Evolutionary conservation across 1,140 invertebrate genomes (phyloP).

Genomic region (Platyscapa corneri): DNA sequence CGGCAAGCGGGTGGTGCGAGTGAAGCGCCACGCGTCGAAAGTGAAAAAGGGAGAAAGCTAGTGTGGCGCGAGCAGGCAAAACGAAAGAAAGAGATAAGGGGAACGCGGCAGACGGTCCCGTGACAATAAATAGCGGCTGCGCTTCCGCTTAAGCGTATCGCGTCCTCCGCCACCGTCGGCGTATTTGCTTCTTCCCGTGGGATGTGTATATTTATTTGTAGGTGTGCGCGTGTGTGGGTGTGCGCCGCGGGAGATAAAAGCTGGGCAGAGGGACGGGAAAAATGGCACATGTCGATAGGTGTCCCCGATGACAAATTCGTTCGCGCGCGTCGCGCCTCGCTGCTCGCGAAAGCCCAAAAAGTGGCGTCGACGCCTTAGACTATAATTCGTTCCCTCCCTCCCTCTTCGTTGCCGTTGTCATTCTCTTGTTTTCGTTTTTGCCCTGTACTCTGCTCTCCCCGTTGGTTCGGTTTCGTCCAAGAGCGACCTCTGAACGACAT

Average conservation of each 20-base stretch:
- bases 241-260: neutral
- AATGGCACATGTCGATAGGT: slow-evolving; percentile 37
- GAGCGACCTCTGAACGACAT: neutral
- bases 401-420: slow-evolving; percentile 23
- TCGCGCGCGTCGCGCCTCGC: slow-evolving; percentile 7
- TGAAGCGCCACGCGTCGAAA: neutral
- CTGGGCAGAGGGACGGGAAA: neutral
- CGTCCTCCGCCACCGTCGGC: neutral
- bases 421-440: neutral
- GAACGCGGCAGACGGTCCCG: slow-evolving; percentile 1
- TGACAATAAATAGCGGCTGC: slow-evolving; percentile 33
- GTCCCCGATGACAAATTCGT: slow-evolving; percentile 42
- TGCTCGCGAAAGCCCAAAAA: slow-evolving; percentile 12
- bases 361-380: slow-evolving; percentile 27
- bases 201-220: too few relatives aligned
- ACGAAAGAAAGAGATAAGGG: neutral
- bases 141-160: slow-evolving; percentile 32
- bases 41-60: neutral
- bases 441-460: neutral
- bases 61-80: neutral
- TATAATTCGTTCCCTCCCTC: slow-evolving; percentile 23
- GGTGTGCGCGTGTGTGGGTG: too few relatives aligned
- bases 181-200: slow-evolving; percentile 23
- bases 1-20: neutral
- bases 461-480: neutral